Conservation (phyloP, 2,888 invertebrate species). For the Perizoma affinitatum region DNA sequence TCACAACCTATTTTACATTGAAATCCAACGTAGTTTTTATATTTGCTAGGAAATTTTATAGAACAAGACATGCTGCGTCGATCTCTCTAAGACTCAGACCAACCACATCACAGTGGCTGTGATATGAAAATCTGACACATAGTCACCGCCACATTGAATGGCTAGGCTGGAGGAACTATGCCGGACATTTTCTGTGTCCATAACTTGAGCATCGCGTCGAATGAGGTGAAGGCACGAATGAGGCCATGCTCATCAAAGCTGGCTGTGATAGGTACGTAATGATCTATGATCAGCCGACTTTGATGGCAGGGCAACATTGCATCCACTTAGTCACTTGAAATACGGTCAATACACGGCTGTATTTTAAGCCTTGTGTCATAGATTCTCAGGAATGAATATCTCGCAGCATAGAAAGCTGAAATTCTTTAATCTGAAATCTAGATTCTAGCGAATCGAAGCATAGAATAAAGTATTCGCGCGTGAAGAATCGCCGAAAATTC, state of each 20-base stretch:
- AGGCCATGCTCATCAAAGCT: conserved; percentile 96
- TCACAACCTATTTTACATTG: too few relatives aligned
- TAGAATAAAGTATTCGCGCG: conserved; percentile 22
- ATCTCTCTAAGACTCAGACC: conserved; percentile 76
- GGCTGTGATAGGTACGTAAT: conserved; percentile 92
- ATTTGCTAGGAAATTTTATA: too few relatives aligned
- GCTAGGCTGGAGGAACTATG: conserved; percentile 83
- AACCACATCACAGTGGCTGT: conserved; percentile 99
- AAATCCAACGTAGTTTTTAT: too few relatives aligned
- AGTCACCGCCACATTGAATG: conserved; percentile 96
- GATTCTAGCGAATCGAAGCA: not conserved
- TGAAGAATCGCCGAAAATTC: not conserved
- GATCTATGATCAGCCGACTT: conserved; percentile 93
- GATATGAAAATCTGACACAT: conserved; percentile 91
- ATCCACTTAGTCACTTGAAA: conserved; percentile 39
- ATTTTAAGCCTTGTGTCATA: conserved; percentile 5
- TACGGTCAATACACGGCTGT: conserved; percentile 24
- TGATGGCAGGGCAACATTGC: conserved; percentile 87
- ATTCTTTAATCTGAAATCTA: conserved; percentile 22
- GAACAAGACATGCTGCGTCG: conserved; percentile 6
- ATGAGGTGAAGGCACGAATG: conserved; percentile 64
- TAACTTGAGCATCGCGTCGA: not conserved
- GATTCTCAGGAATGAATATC: conserved; percentile 10
- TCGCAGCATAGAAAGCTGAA: conserved; percentile 5
- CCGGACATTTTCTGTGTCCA: conserved; percentile 11